phyloP scores from a whole-genome alignment of 2,888 invertebrate species.

The Nysson spinosus region DNA sequence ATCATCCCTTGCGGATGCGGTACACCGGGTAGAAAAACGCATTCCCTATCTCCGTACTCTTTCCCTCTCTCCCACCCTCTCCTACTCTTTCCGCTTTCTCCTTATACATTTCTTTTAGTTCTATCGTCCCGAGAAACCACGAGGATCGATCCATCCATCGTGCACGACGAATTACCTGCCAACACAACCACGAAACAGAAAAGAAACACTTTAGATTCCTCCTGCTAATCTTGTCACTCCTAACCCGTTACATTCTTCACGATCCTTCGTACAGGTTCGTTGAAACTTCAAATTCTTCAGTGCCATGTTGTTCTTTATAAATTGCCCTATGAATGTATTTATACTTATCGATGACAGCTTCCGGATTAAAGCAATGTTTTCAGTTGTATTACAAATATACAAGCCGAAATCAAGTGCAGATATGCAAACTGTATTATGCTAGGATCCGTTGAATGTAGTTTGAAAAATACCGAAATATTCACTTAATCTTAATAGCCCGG shows the following conservation, averaged over 20 bases:
- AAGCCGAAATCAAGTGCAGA: too few species aligned
- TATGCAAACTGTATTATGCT: neutral
- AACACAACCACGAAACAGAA: slow-evolving; percentile 55
- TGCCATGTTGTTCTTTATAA: too few species aligned
- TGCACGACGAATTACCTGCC: slow-evolving; percentile 64
- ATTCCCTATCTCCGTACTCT: slow-evolving; percentile 25
- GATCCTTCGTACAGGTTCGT: slow-evolving; percentile 4
- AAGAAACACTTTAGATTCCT: slow-evolving; percentile 34
- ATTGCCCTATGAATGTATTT: too few species aligned
- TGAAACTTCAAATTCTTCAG: slow-evolving; percentile 9
- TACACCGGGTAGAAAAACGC: slow-evolving; percentile 53
- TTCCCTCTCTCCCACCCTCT: slow-evolving; percentile 6
- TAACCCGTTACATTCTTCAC: slow-evolving; percentile 16
- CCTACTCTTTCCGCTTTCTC: too few species aligned
- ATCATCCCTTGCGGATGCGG: slow-evolving; percentile 64
- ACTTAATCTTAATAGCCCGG: too few species aligned
- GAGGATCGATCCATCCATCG: slow-evolving; percentile 67
- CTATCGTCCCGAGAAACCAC: slow-evolving; percentile 11
- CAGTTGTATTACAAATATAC: too few species aligned
- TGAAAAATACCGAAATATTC: too few species aligned
- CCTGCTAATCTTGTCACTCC: slow-evolving; percentile 9
- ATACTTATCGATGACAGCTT: too few species aligned
- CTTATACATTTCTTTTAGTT: slow-evolving; percentile 14
- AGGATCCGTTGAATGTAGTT: neutral
- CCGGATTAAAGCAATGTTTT: too few species aligned